Percentiles rank a stretch among this genome's conserved stretches.
These are phyloP conservation scores for Tachystola acroxantha DNA, from an alignment of 2,888 invertebrate genomes.

Conservation along the genomic window DNA sequence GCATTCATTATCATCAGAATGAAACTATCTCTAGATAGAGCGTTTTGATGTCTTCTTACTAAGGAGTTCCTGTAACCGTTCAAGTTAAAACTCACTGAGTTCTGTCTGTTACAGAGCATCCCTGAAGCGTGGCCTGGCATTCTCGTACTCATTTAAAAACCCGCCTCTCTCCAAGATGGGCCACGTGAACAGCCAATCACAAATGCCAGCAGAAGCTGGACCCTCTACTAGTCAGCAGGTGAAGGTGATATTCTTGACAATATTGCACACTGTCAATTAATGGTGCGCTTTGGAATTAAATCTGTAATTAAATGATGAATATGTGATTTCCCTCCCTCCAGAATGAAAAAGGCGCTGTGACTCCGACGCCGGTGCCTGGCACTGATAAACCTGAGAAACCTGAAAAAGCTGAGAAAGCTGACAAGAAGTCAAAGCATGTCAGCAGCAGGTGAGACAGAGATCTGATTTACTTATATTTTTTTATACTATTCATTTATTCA, in stretches of 20 bases:
- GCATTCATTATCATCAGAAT: too few species aligned
- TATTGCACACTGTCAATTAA: too few species aligned
- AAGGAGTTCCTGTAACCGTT: too few species aligned
- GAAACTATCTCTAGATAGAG: too few species aligned
- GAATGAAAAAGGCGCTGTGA: slow-evolving; percentile 17
- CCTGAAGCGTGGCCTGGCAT: slow-evolving; percentile 81
- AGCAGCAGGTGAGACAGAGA: slow-evolving; percentile 35
- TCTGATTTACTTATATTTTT: background rate
- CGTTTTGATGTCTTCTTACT: too few species aligned
- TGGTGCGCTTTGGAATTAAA: too few species aligned
- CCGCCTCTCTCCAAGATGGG: slow-evolving; percentile 90
- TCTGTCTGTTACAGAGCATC: slow-evolving; percentile 78
- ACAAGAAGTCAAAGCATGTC: slow-evolving; percentile 38
- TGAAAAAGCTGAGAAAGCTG: slow-evolving; percentile 37
- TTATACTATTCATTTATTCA: too few species aligned
- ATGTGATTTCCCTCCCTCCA: too few species aligned
- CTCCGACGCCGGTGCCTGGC: slow-evolving; percentile 18
- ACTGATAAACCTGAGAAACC: slow-evolving; percentile 31
- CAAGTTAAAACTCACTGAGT: too few species aligned
- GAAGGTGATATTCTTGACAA: too few species aligned
- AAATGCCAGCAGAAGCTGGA: slow-evolving; percentile 29
- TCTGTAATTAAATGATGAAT: too few species aligned
- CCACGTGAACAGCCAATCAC: slow-evolving; percentile 75
- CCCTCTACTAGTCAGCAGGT: slow-evolving; percentile 27
- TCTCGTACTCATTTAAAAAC: slow-evolving; percentile 86